Evolutionary conservation across 2,113 vertebrate species (phyloP).

Genomic region (Pelodiscus sinensis): DNA sequence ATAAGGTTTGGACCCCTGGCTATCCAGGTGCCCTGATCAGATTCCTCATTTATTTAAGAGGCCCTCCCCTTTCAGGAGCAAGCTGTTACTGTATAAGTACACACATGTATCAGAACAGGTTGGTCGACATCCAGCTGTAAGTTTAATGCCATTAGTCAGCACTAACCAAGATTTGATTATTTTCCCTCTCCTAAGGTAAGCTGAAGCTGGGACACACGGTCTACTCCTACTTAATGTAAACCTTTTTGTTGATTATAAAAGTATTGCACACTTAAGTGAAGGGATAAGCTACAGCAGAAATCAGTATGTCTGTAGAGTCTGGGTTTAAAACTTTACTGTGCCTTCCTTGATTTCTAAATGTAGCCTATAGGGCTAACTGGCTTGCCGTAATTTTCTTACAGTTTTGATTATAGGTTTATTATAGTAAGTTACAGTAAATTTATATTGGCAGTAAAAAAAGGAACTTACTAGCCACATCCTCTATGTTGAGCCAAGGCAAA

Average conservation of each 20-base stretch:
- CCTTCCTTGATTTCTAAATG: slow-evolving; percentile 3
- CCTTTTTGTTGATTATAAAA: slow-evolving; percentile 23
- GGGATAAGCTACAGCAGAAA: neutral
- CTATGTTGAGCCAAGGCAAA: no score
- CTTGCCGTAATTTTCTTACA: no score
- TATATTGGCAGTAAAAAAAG: no score
- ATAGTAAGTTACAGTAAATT: no score
- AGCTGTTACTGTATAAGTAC: neutral
- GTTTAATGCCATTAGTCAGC: neutral
- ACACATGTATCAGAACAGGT: neutral
- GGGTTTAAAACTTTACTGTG: slow-evolving; percentile 25
- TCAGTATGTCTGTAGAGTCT: neutral
- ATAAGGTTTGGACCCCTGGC: neutral
- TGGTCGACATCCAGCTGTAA: neutral
- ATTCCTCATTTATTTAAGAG: accelerated
- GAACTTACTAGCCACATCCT: no score
- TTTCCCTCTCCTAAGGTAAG: slow-evolving; percentile 18
- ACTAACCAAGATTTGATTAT: neutral
- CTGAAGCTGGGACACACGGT: neutral
- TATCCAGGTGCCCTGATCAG: neutral
- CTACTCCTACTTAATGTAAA: slow-evolving; percentile 2
- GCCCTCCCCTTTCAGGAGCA: neutral
- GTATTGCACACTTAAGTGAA: neutral
- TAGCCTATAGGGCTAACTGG: no score
- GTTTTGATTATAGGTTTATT: no score